Base-by-base conservation (phyloP, 2,797 vertebrate species). In the Benthosema pterotum region DNA sequence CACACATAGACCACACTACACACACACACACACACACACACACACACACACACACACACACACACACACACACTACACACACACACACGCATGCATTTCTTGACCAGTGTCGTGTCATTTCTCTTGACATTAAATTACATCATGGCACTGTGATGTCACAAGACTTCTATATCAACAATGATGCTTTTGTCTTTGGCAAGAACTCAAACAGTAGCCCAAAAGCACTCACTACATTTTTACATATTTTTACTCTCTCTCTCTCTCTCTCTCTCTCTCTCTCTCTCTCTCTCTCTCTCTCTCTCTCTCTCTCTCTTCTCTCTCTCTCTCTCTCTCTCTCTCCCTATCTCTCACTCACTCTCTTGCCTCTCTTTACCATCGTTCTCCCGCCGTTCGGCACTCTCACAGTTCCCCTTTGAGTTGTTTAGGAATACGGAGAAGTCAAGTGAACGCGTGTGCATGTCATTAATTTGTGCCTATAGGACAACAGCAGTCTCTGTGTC, bases 31-130 rank as follows among this genome's bases (percentile, higher is more conserved):
- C 46, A 42, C 28, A 57, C 59, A 22, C 43, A 53, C n/a, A 63
- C 60, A 54, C 18, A 28, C 51, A 63, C 65, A 25, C 68, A 43
- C 63, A n/a, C n/a, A n/a, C 52, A 48, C 51, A n/a, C 51, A 54
- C 60, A 63, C 60, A 54, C 18, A 28, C 51, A 63, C 65, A 25
- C 68, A 43, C 63, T 38, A 42, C 62, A 52, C 57, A n/a, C 51
- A 51, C 45, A 52, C 46, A 19, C 47, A 51, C 46, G 28, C 28
- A 57, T 61, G 25, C 43, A 53, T 0, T 16, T 13, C 68, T 32
- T 85, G 85, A 87, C 82, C 45, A 83, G 75, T n/a, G 22, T 83
- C 78, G 82, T 78, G 80, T 84, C 83, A 85, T 87, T 85, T 85
- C 87, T 55, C 85, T 58, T 61, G 22, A 47, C 5, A 59, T 11